Evolutionary conservation across 1,140 invertebrate species (phyloP).

Genomic region (Geopemphigus sp.): DNA sequence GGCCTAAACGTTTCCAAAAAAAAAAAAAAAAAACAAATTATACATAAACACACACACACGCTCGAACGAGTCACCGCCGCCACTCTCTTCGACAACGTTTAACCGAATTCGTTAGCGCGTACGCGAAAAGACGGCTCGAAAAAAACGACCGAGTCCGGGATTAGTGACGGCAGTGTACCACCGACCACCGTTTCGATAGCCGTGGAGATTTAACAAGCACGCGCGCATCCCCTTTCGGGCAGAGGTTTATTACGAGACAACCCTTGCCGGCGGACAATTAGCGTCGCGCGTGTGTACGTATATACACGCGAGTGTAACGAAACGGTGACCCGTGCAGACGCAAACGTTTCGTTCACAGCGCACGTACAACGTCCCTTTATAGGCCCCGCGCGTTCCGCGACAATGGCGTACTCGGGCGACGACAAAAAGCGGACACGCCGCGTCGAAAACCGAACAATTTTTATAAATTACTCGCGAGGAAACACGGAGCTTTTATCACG

Average conservation of each 20-base stretch:
- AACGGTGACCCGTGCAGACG: constrained; percentile 8
- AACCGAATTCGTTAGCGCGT: neutral
- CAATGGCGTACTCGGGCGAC: constrained; percentile 9
- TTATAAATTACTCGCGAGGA: constrained; percentile 8
- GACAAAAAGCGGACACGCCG: neutral
- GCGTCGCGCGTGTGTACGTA: constrained; percentile 2
- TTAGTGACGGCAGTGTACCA: constrained; percentile 28
- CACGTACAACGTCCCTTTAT: constrained; percentile 13
- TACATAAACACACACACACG: no score
- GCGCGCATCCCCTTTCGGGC: neutral
- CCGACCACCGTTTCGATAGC: constrained; percentile 38
- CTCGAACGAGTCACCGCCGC: no score
- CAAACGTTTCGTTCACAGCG: constrained; percentile 14
- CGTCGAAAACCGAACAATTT: constrained; percentile 34
- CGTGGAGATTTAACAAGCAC: constrained; percentile 10
- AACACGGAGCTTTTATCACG: neutral
- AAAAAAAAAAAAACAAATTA: neutral
- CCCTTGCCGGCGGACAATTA: constrained; percentile 37
- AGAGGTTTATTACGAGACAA: constrained; percentile 32
- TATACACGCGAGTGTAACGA: neutral
- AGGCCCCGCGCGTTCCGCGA: neutral
- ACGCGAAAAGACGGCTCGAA: neutral
- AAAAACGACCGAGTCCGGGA: neutral
- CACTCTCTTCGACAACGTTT: no score
- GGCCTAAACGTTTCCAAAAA: neutral